Conservation (phyloP, 1,140 invertebrate genomes). For the Meloidogyne hapla region DNA sequence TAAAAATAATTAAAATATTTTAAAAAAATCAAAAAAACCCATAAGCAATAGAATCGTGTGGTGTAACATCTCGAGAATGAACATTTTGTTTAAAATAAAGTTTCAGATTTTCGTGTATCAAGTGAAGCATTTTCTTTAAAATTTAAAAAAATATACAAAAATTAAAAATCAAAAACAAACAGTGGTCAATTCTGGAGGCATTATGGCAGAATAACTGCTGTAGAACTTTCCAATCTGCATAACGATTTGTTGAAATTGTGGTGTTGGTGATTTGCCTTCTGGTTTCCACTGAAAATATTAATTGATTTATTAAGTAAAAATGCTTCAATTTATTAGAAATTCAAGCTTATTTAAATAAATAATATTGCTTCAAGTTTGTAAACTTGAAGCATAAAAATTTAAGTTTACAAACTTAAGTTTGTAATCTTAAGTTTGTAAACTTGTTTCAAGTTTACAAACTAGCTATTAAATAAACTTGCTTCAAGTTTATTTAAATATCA, state of each 20-base stretch:
- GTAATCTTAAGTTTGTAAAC: background rate
- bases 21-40: conserved; percentile 70
- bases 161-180: conserved; percentile 28
- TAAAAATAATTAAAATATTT: conserved; percentile 64
- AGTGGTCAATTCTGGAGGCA: conserved; percentile 65
- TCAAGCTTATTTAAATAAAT: background rate
- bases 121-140: conserved; percentile 75
- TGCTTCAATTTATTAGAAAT: background rate
- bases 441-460: background rate
- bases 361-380: no score
- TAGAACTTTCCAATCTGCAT: conserved; percentile 84
- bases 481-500: background rate
- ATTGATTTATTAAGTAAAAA: background rate
- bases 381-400: background rate
- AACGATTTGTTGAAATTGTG: conserved; percentile 84
- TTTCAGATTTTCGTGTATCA: conserved; percentile 83
- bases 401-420: background rate
- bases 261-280: conserved; percentile 87
- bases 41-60: conserved; percentile 91
- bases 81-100: conserved; percentile 80
- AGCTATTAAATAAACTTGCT: no score
- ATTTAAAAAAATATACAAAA: conserved; percentile 48
- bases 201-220: conserved; percentile 75
- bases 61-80: conserved; percentile 80
- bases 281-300: conserved; percentile 77